Conservation (phyloP, 2,888 invertebrate genomes). For the Calameuta idolon region DNA sequence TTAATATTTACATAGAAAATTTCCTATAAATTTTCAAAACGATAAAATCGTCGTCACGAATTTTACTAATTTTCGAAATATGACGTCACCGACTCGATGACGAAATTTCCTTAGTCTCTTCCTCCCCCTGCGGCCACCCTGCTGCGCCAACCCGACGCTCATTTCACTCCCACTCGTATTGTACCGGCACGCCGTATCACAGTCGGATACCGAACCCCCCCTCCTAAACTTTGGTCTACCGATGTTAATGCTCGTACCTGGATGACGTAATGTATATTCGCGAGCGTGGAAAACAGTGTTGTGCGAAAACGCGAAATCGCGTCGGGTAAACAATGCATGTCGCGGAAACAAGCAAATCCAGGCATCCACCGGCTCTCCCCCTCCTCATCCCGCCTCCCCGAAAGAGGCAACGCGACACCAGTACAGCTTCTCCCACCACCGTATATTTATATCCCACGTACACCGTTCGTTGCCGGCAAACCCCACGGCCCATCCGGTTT, state of each 20-base stretch:
- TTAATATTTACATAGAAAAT: not conserved
- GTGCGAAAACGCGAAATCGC: constrained; percentile 17
- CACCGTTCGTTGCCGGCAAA: not conserved
- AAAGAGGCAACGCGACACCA: not conserved
- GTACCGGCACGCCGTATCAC: not conserved
- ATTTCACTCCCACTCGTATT: not conserved
- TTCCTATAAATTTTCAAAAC: not conserved
- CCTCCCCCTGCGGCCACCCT: too few relatives aligned
- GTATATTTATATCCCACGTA: not conserved
- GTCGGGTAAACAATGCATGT: constrained; percentile 37
- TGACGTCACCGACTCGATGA: not conserved
- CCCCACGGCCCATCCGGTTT: constrained; percentile 16
- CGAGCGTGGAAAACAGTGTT: not conserved
- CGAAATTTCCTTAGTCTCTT: not conserved
- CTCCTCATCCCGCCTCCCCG: not conserved
- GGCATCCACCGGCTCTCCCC: not conserved
- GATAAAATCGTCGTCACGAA: not conserved
- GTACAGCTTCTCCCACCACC: not conserved
- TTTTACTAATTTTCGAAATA: not conserved
- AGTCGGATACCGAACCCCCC: not conserved
- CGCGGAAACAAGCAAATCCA: constrained; percentile 30
- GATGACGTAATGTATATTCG: not conserved
- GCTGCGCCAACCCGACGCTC: not conserved
- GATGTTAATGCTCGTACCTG: not conserved
- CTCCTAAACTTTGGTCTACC: not conserved